Evolutionary conservation across 2,113 vertebrate species (phyloP), one percentile per base, ranked within the genome.

Genomic region (Haliaeetus leucogaster): DNA sequence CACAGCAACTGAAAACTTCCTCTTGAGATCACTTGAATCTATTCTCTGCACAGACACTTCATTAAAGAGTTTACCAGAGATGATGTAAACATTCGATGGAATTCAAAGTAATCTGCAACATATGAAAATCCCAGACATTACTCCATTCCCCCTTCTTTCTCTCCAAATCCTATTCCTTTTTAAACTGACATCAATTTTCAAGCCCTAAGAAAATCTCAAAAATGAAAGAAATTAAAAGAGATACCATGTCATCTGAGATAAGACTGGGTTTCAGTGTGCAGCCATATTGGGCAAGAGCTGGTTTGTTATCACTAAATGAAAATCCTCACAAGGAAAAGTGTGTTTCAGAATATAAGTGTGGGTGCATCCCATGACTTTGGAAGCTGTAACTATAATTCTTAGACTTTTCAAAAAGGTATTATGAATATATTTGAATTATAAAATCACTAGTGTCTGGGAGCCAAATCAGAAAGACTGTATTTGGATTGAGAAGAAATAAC

Each of bases 91-190:
- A 78, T 73, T 38, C 79, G 61, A 67, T 30, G 23, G 56, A 79
- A 82, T 85, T 85, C 79, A 68, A 52, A 88, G 78, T 79, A 90
- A 97, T 85, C 79, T 61, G 61, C 62, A 91, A 76, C 61, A 76
- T 52, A 71, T 1, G 7, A 79, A 47, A 91, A 42, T 22, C 30
- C 4, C 47, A 84, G 38, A 82, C 78, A 92, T 59, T 82, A 94
- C 40, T 73, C 63, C n/a, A 17, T 29, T 58, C 38, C 9, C 50
- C 7, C 19, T 73, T 83, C 47, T 55, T 90, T 52, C 65, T 30
- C 82, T 78, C 55, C 47, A 89, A 67, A 76, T 67, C 43, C 48
- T 38, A 43, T 3, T 68, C 16, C 18, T 72, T 79, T 82, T 80
- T 48, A 80, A 88, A 88, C 20, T 47, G 47, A 56, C 58, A 90